Base-by-base conservation (phyloP, 2,888 invertebrate species). In the Uloborus plumipes region DNA sequence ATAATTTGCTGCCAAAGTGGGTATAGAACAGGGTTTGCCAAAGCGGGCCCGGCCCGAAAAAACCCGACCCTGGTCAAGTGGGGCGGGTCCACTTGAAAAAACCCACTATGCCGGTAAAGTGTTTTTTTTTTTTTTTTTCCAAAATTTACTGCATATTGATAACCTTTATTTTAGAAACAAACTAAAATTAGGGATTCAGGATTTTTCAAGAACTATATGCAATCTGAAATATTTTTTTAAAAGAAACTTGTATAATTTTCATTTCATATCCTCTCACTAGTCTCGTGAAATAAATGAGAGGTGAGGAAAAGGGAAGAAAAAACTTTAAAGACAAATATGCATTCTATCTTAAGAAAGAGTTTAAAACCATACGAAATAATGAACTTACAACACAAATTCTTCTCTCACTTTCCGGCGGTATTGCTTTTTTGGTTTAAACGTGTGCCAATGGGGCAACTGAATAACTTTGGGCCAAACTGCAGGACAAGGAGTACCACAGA, bases 401-500 rank as follows among this genome's bases (percentile, higher is more conserved):
- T 99, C 98, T 49, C 97, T 92, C 74, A 99, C 91, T 86, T 94
- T 92, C 84, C 99, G 92, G 87, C 95, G 92, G 91, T 98, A 94
- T 86, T 94, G 93, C 87, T 95, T 94, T 91, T 97, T 97, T 53
- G 96, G 95, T 87, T 96, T 95, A 65, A 99, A 91, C 47, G 95
- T 94, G 89, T 95, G 94, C 92, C 96, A 99, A 4, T 95, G 92
- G 0, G 98, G 98, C 86, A 99, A 91, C 88, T 94, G 94, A 85
- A 97, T 95, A 67, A 99, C 98, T 88, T 94, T 92, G 13, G 99
- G 99, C 99, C 99, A 99, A 55, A 96, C 96, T 61, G 96, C 96
- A 0, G 98, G 98, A 55, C 95, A 94, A 0, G 99, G 98, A 0
- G 98, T 96, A 20, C 99, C 99, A 91, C 99, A 99, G 26, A 96